phyloP scores from a whole-genome alignment of 2,113 vertebrate species.

The Struthio camelus region DNA sequence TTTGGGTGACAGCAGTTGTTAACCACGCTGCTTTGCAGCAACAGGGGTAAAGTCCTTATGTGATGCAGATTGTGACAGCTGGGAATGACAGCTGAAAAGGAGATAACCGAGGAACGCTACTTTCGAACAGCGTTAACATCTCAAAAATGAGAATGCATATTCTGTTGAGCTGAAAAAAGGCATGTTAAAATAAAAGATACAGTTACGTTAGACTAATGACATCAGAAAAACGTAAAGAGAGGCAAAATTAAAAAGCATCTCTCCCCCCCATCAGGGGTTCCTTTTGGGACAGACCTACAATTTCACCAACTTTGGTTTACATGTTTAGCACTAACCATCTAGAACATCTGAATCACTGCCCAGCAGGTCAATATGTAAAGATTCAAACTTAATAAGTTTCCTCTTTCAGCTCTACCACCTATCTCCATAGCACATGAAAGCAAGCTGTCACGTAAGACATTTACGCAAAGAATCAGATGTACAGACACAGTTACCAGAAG shows the following conservation, averaged over 20 bases:
- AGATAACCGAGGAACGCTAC: slow-evolving; percentile 54
- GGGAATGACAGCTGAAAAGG: slow-evolving; percentile 66
- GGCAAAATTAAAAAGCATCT: not conserved
- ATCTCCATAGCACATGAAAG: not conserved
- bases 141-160: slow-evolving; percentile 50
- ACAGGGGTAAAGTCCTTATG: slow-evolving; percentile 25
- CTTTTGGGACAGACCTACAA: not conserved
- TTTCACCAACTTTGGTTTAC: not conserved
- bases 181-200: slow-evolving; percentile 4
- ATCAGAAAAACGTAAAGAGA: not conserved
- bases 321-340: not conserved
- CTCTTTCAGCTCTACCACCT: slow-evolving; percentile 13
- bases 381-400: not conserved
- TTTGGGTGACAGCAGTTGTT: slow-evolving; percentile 45
- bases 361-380: not conserved
- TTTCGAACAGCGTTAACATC: slow-evolving; percentile 32
- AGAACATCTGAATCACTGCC: not conserved
- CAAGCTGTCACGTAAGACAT: not conserved
- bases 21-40: slow-evolving; percentile 38
- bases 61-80: slow-evolving; percentile 51
- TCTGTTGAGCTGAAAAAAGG: slow-evolving; percentile 30
- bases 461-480: not conserved
- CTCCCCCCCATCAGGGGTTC: not conserved
- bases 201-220: not conserved
- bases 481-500: not conserved